These are phyloP conservation scores for Terrapene triunguis DNA, from an alignment of 2,113 vertebrate genomes.

Conservation along the genomic window DNA sequence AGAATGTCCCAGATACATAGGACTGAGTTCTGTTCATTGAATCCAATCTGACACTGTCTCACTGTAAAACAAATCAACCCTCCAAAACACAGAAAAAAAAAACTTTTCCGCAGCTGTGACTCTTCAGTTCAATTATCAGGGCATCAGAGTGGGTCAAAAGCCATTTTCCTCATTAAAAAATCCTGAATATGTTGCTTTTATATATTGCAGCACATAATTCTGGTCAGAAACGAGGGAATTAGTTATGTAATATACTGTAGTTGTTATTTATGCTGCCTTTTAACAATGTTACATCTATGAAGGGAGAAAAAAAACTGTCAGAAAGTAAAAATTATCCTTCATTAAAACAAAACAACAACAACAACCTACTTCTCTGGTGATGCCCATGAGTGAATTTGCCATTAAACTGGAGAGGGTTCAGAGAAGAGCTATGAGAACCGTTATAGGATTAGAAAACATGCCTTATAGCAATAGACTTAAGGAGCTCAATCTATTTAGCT, in stretches of 20 bases:
- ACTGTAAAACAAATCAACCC: constrained; percentile 4
- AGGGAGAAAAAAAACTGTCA: not conserved
- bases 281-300: not conserved
- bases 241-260: not conserved
- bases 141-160: constrained; percentile 41
- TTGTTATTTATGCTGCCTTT: not conserved
- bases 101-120: not conserved
- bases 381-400: not conserved
- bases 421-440: no score
- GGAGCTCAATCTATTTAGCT: no score
- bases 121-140: constrained; percentile 53
- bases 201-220: not conserved
- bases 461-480: no score
- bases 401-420: no score
- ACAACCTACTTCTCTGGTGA: not conserved
- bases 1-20: not conserved
- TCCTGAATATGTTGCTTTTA: constrained; percentile 29
- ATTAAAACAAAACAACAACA: not conserved
- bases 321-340: not conserved
- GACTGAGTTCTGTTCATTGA: constrained; percentile 24
- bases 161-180: constrained; percentile 57
- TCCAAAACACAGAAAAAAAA: not conserved
- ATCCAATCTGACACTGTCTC: constrained; percentile 33
- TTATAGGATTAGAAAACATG: no score
- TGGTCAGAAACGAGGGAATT: constrained; percentile 24